Evolutionary conservation across 2,797 vertebrate genomes (phyloP), one percentile per base, ranked within the genome.

Genomic region (Valencia hispanica): DNA sequence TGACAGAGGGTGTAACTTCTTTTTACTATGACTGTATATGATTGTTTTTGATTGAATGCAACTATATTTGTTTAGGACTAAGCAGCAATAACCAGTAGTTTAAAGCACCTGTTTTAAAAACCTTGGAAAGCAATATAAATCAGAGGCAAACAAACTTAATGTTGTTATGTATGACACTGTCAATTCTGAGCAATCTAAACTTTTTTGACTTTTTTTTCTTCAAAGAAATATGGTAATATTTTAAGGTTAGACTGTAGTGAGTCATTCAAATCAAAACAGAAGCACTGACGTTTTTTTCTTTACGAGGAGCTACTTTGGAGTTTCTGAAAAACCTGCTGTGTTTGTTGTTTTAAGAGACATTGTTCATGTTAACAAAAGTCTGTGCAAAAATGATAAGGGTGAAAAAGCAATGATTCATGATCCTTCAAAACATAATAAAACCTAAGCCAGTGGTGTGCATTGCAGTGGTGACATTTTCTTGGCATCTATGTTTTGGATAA

Each of bases 381-480:
- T 74, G 69, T 61, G 30, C 79, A 77, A 50, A 66, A 59, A 30
- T 2, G 41, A 78, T 45, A 53, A 45, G 43, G 25, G 47, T 41
- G 41, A 75, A 68, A 76, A 74, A 63, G 75, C 48, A 69, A 50
- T 7, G 25, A 74, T 68, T 53, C 78, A 55, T 39, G 34, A 68
- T 53, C 76, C 57, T 47, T 77, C 39, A 4, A 15, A 36, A 11
- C 17, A 41, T 20, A 79, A 74, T 34, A 53, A n/a, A 79, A 59
- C 32, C 25, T 11, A 55, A 74, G 48, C 48, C 70, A 72, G 39
- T 39, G 47, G 59, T 74, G 20, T 76, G 68, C 12, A 61, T 30
- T 47, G 36, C 48, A 55, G 14, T 43, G 18, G 66, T 68, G 36
- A 83, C 70, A 79, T 48, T 68, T 73, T 77, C 77, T 79, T 82